Conservation (phyloP, 1,140 invertebrate species). For the Aphelinus atriplicis region DNA sequence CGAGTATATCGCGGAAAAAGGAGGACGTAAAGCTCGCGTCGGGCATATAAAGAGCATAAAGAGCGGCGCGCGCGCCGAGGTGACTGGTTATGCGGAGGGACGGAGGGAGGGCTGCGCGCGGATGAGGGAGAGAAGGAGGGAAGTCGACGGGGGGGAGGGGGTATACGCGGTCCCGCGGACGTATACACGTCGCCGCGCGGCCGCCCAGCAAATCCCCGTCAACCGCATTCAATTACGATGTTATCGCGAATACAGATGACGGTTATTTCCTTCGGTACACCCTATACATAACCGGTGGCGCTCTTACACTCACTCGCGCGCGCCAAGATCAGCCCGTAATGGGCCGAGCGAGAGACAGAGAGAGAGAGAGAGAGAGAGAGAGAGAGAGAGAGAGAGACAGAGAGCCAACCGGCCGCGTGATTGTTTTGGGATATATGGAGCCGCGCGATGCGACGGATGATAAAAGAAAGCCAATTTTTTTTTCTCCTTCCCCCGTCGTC, state of each 20-base stretch:
- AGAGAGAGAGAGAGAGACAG: background rate
- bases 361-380: slow-evolving; percentile 2
- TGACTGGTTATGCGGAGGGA: slow-evolving; percentile 16
- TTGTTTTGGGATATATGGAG: slow-evolving; percentile 63
- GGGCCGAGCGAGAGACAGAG: slow-evolving; percentile 31
- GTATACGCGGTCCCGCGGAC: slow-evolving; percentile 7
- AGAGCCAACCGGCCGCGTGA: slow-evolving; percentile 54
- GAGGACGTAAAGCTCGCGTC: too few species aligned
- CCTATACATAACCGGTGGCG: slow-evolving; percentile 63
- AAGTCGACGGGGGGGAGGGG: slow-evolving; percentile 43
- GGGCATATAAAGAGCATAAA: too few species aligned
- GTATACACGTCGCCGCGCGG: slow-evolving; percentile 42
- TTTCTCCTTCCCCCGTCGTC: background rate
- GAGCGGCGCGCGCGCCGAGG: background rate
- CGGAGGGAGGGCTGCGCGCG: slow-evolving; percentile 27
- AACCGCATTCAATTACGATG: slow-evolving; percentile 70
- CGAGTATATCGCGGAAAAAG: slow-evolving; percentile 11
- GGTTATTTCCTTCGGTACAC: slow-evolving; percentile 70
- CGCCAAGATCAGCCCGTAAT: slow-evolving; percentile 59
- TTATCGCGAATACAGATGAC: slow-evolving; percentile 71
- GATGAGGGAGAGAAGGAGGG: slow-evolving; percentile 33
- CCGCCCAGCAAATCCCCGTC: slow-evolving; percentile 67
- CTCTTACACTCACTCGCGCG: slow-evolving; percentile 47
- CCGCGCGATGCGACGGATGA: slow-evolving; percentile 47
- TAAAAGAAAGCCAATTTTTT: slow-evolving; percentile 50